Percentiles rank a stretch among this genome's conserved stretches.
phyloP scores from a whole-genome alignment of 1,140 invertebrate species.

The Sipha flava region DNA sequence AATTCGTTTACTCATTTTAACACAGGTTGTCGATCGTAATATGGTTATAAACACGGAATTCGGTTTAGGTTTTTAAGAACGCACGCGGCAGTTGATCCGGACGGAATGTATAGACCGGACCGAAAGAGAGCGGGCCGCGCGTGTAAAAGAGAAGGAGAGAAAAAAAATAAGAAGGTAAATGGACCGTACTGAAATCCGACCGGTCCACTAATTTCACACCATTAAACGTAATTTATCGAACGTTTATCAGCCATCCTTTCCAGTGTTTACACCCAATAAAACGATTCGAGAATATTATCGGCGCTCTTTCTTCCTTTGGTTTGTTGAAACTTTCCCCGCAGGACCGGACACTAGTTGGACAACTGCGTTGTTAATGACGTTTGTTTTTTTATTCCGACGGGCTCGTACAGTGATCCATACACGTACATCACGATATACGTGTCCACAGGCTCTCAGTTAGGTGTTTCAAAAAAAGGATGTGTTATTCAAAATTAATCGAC shows the following conservation, averaged over 20 bases:
- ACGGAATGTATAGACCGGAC: not conserved
- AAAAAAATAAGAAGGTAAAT: constrained; percentile 20
- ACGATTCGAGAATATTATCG: constrained; percentile 15
- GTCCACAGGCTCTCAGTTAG: too few relatives aligned
- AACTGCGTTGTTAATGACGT: not conserved
- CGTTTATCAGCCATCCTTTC: constrained; percentile 28
- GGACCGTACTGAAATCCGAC: constrained; percentile 22
- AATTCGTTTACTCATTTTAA: not conserved
- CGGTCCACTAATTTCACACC: constrained; percentile 30
- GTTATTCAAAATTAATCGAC: too few relatives aligned
- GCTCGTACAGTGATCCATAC: too few relatives aligned
- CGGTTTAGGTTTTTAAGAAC: not conserved
- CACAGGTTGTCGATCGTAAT: not conserved
- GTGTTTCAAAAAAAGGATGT: too few relatives aligned
- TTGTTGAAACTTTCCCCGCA: not conserved
- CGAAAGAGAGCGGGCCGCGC: not conserved
- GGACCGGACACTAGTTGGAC: not conserved
- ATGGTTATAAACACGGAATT: not conserved
- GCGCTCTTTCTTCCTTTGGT: not conserved
- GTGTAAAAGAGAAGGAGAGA: not conserved
- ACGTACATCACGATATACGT: too few relatives aligned
- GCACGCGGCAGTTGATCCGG: not conserved
- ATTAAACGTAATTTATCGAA: constrained; percentile 32
- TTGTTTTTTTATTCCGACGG: too few relatives aligned
- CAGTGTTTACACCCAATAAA: constrained; percentile 32